Evolutionary conservation across 92 coral and sea anemone species (phyloP).

Genomic region (Zoanthus sansibaricus): DNA sequence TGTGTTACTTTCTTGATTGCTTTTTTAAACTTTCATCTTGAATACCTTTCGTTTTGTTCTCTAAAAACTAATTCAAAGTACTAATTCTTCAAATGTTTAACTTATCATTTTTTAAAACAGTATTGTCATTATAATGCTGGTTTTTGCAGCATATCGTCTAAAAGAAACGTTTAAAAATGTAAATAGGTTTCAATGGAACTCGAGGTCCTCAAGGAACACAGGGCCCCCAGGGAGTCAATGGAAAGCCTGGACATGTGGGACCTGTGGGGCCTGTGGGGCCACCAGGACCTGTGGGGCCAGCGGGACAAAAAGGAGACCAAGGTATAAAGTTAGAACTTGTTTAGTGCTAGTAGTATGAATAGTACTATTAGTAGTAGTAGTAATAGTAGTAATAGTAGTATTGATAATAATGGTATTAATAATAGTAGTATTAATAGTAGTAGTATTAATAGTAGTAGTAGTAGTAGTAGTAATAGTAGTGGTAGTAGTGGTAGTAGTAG

Average conservation of each 20-base stretch:
- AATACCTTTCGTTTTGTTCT: no score
- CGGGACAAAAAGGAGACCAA: slow-evolving; percentile 59
- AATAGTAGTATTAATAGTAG: not conserved
- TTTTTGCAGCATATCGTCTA: no score
- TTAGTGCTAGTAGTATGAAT: not conserved
- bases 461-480: not conserved
- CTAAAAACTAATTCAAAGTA: no score
- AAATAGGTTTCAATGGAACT: not conserved
- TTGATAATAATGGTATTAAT: no score
- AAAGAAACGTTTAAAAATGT: not conserved
- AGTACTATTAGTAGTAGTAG: not conserved
- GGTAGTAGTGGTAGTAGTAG: not conserved
- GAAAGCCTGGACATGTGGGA: slow-evolving; percentile 18
- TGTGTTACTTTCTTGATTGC: no score
- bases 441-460: not conserved
- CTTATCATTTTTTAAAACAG: not conserved
- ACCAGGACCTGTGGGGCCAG: not conserved
- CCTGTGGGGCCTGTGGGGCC: slow-evolving; percentile 4
- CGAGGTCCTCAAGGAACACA: slow-evolving; percentile 13
- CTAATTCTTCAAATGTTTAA: not conserved
- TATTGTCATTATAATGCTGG: not conserved
- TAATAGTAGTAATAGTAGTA: not conserved
- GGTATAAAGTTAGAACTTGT: slow-evolving; percentile 29
- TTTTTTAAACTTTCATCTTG: no score
- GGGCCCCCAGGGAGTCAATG: slow-evolving; percentile 27